Evolutionary conservation across 2,888 invertebrate genomes (phyloP), one percentile per base, ranked within the genome.

Genomic region (Girardia tigrina): DNA sequence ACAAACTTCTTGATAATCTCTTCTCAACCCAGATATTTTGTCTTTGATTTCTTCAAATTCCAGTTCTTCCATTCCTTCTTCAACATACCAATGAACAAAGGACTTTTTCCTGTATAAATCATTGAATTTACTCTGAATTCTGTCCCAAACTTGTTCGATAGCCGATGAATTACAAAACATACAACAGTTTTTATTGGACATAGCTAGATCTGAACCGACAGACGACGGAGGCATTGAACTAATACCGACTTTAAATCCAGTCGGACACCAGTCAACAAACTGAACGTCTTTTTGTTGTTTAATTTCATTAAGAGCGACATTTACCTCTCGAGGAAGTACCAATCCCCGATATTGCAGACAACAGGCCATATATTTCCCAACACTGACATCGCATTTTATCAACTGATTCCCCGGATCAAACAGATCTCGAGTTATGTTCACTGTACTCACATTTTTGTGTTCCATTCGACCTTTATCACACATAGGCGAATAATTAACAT

Each of bases 1-100:
- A 29, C 29, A 16, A 29, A 12, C 42, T 71, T 74, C 74, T 42
- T 74, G 12, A 74, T 74, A 74, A 74, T 74, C 74, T 14, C 12
- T 56, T 69, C 27, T 23, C n/a, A 74, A 42, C n/a, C 20, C 69
- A 28, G 26, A n/a, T 72, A 74, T 28, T 26, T 74, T 74, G 8
- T 74, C 74, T 20, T n/a, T 74, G 8, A 42, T 42, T 2, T 26
- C 70, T 4, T 20, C 26, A 56, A 74, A 26, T 56, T 74, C 74
- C 23, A 42, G 14, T 14, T 26, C 71, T 23, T 74, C 74, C 42
- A 74, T 42, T 4, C 74, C 74, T 56, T 74, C 74, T 23, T 69
- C 74, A 8, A 74, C 74, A 56, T 56, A 74, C 74, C 74, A 74
- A 56, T 74, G 74, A 42, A 74, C 74, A 42, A 74, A 74, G 12